Percentiles rank a stretch among this genome's conserved stretches.
Evolutionary conservation across 2,888 invertebrate species (phyloP).

Genomic region (Eristalinus sepulchralis): DNA sequence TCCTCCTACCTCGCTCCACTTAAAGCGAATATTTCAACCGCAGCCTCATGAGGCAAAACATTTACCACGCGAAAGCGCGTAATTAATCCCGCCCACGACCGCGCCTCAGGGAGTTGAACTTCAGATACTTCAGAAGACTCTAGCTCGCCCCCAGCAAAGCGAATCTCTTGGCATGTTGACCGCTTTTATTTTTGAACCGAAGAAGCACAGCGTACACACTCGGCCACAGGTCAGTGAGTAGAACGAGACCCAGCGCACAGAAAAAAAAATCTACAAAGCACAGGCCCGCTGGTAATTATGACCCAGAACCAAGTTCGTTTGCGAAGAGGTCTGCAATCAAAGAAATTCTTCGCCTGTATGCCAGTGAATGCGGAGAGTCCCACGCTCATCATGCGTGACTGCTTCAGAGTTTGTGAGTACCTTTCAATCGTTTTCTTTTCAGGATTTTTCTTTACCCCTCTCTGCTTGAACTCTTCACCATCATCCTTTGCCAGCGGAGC

Average conservation of each 20-base stretch:
- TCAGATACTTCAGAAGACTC: background rate
- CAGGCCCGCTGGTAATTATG: background rate
- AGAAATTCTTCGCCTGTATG: slow-evolving; percentile 13
- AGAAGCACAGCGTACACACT: background rate
- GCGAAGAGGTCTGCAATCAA: slow-evolving; percentile 3
- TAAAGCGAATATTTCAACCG: no score
- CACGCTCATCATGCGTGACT: slow-evolving; percentile 30
- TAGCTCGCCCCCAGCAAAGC: background rate
- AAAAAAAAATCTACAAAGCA: background rate
- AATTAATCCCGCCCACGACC: background rate
- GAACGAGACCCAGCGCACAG: background rate
- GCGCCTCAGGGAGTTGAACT: background rate
- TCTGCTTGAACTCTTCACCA: background rate
- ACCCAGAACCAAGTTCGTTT: background rate
- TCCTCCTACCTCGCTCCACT: no score
- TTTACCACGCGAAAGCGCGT: background rate
- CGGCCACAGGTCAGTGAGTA: background rate
- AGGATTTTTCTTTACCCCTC: background rate
- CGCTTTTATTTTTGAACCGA: background rate
- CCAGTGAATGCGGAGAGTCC: slow-evolving; percentile 1
- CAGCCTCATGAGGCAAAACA: no score
- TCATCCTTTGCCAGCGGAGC: background rate
- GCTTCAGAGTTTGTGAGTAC: background rate
- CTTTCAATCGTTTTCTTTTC: background rate
- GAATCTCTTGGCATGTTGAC: background rate